phyloP scores from a whole-genome alignment of 2,888 invertebrate species.

The Protonemura montana region DNA sequence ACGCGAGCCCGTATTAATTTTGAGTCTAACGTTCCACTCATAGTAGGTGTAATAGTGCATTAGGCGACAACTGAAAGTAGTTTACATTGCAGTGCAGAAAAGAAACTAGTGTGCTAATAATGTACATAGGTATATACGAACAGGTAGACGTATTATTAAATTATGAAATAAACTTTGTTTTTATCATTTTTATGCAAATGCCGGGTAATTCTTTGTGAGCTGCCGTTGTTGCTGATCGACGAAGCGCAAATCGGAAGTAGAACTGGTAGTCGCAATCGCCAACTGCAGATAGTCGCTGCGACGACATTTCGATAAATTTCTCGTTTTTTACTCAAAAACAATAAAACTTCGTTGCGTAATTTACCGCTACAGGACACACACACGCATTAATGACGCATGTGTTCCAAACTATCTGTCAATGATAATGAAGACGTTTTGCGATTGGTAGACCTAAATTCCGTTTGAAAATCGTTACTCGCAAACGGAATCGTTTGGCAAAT shows the following conservation, averaged over 20 bases:
- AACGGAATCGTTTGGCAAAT: no score
- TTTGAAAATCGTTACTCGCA: no score
- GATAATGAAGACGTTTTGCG: no score
- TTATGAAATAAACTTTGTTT: neutral
- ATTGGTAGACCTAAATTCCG: no score
- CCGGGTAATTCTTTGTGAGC: neutral
- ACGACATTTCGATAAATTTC: conserved; percentile 7
- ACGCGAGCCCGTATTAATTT: neutral
- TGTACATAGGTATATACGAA: neutral
- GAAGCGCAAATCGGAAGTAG: neutral
- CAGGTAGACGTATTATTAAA: neutral
- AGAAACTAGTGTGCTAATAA: neutral
- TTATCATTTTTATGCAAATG: neutral
- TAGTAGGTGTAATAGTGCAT: neutral
- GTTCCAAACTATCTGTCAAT: no score
- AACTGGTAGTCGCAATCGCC: neutral
- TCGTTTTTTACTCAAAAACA: neutral
- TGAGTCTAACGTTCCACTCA: neutral
- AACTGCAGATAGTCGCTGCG: neutral
- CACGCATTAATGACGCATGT: no score
- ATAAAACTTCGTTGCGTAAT: no score
- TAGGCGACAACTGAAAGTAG: neutral
- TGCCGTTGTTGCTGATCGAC: neutral
- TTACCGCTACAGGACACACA: no score
- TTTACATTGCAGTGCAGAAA: neutral